Conservation (phyloP, 2,113 vertebrate genomes). For the Muntiacus reevesi region DNA sequence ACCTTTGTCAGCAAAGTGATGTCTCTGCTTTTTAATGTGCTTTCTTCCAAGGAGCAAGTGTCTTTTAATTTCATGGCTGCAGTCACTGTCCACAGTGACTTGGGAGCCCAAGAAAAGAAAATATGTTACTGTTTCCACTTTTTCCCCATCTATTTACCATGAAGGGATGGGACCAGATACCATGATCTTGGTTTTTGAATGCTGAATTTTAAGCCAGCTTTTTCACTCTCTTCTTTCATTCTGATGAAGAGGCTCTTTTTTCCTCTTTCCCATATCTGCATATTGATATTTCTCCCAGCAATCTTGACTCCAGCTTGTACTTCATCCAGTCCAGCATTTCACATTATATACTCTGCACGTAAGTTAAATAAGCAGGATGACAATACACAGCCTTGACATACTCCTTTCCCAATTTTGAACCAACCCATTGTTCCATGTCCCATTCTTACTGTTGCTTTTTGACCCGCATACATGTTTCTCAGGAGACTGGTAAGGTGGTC, state of each 20-base stretch:
- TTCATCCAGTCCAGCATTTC: background rate
- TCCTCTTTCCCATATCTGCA: background rate
- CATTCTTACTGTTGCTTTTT: background rate
- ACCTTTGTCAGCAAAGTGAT: background rate
- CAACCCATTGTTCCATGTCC: background rate
- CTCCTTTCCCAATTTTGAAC: background rate
- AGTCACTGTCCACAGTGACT: background rate
- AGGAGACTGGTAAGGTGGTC: background rate
- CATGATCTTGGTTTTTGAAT: background rate
- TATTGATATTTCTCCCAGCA: background rate
- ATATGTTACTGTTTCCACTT: background rate
- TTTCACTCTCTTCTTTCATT: background rate
- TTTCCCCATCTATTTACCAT: background rate
- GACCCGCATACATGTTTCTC: background rate
- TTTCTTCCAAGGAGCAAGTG: background rate
- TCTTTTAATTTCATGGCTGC: background rate
- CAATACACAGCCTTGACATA: background rate
- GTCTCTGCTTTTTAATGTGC: background rate
- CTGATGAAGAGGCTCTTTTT: background rate
- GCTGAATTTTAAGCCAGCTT: background rate
- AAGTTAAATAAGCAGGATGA: background rate
- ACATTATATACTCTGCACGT: background rate
- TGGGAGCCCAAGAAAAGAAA: background rate
- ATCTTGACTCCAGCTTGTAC: background rate
- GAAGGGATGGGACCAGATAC: background rate